Percentiles rank a stretch among this genome's conserved stretches.
Conservation (phyloP, 2,113 vertebrate species). For the Otus sunia region DNA sequence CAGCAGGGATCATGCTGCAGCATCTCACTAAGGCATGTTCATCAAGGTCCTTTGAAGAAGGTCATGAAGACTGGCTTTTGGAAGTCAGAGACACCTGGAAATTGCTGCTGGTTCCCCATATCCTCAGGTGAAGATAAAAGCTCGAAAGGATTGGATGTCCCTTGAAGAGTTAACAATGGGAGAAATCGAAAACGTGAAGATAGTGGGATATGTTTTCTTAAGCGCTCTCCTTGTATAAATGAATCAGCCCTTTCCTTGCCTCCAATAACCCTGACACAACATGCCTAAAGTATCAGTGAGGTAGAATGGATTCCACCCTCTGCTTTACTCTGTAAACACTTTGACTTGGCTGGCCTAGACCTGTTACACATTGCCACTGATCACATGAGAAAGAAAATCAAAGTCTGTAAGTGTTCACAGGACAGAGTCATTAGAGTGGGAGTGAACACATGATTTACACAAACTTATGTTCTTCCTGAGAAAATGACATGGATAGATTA, state of each 20-base stretch:
- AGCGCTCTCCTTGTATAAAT: neutral
- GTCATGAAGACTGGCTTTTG: neutral
- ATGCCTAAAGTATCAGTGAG: neutral
- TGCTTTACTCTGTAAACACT: neutral
- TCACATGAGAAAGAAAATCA: neutral
- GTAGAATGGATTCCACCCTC: neutral
- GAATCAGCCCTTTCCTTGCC: neutral
- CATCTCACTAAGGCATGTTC: accelerated
- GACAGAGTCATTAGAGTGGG: neutral
- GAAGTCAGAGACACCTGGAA: neutral
- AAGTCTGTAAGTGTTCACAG: neutral
- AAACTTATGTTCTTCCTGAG: neutral
- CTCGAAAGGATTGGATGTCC: neutral
- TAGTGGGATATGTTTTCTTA: neutral
- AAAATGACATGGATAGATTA: conserved; percentile 6
- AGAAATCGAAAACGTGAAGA: neutral
- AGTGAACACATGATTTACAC: neutral
- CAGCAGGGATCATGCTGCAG: neutral
- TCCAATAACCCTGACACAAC: neutral
- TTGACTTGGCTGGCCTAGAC: neutral
- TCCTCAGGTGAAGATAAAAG: neutral
- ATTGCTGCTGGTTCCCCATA: neutral
- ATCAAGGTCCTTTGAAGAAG: neutral
- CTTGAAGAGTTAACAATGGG: neutral
- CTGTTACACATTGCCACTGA: neutral